Evolutionary conservation across 2,888 invertebrate species (phyloP).

Genomic region (Platynereis dumerilii): DNA sequence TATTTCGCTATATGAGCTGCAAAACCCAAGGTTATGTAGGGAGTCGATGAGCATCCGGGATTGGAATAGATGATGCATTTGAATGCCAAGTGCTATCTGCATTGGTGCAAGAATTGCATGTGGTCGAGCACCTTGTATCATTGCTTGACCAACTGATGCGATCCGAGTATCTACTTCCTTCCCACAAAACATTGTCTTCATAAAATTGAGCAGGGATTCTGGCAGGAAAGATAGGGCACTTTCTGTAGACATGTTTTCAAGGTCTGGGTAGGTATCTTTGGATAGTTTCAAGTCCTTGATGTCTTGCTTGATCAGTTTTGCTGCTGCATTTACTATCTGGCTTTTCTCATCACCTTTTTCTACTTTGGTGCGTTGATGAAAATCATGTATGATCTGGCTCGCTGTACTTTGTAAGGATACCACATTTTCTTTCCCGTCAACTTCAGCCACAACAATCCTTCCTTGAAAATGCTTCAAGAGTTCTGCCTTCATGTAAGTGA

Average conservation of each 20-base stretch:
- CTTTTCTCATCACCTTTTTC: conserved; percentile 25
- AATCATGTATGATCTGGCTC: conserved; percentile 29
- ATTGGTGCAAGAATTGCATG: conserved; percentile 38
- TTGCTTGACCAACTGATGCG: conserved; percentile 40
- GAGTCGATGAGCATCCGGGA: conserved; percentile 42
- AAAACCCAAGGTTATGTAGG: conserved; percentile 40
- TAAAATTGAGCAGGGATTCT: conserved; percentile 29
- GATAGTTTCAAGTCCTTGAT: conserved; percentile 33
- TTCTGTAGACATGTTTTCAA: conserved; percentile 23
- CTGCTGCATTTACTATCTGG: conserved; percentile 37
- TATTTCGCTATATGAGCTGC: conserved; percentile 34
- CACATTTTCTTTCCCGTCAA: conserved; percentile 35
- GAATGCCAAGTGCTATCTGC: conserved; percentile 40
- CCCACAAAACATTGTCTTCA: conserved; percentile 26
- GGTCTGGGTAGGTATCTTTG: conserved; percentile 34
- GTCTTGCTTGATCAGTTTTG: conserved; percentile 40
- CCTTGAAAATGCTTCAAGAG: conserved; percentile 36
- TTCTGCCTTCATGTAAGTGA: conserved; percentile 34
- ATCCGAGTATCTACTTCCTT: conserved; percentile 25
- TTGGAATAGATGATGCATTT: conserved; percentile 40
- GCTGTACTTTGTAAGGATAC: conserved; percentile 38
- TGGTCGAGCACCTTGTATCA: conserved; percentile 39
- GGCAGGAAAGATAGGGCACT: conserved; percentile 27
- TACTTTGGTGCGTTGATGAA: conserved; percentile 27
- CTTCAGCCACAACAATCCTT: conserved; percentile 34